Evolutionary conservation across 2,113 vertebrate species (phyloP).

Genomic region (Tachuris rubrigastra): DNA sequence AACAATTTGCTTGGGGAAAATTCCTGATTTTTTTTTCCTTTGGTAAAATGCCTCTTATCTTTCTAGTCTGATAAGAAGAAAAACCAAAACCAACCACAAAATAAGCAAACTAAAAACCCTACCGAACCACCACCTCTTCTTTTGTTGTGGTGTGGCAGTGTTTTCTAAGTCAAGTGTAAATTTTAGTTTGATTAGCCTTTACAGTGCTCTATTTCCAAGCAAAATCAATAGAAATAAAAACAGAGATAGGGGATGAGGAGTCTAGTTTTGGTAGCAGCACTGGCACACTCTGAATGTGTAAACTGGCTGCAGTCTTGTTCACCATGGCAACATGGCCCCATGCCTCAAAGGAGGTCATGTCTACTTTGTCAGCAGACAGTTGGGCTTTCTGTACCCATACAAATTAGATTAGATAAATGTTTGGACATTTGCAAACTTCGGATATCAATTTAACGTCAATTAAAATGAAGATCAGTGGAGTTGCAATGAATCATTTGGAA

Average conservation of each 20-base stretch:
- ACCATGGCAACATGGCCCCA: fast-evolving
- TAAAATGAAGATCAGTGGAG: not conserved
- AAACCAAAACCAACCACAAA: not conserved
- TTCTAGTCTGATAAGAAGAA: not conserved
- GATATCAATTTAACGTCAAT: not conserved
- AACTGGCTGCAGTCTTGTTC: not conserved
- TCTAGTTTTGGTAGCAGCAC: not conserved
- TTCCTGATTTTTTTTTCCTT: not conserved
- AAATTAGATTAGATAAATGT: not conserved
- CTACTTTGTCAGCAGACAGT: not conserved
- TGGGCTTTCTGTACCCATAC: not conserved
- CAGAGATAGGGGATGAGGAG: not conserved
- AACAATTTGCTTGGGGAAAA: not conserved
- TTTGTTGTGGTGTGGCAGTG: not conserved
- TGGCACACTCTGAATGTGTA: not conserved
- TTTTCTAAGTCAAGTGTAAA: not conserved
- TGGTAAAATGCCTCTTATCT: not conserved
- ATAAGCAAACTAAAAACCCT: not conserved
- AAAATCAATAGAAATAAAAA: not conserved
- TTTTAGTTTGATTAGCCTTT: not conserved
- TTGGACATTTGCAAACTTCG: not conserved
- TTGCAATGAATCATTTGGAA: not conserved
- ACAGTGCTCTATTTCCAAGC: not conserved
- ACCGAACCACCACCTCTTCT: not conserved
- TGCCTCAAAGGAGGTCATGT: not conserved